Evolutionary conservation across 1,140 invertebrate species (phyloP).

Genomic region (Aphelenchoides avenae): DNA sequence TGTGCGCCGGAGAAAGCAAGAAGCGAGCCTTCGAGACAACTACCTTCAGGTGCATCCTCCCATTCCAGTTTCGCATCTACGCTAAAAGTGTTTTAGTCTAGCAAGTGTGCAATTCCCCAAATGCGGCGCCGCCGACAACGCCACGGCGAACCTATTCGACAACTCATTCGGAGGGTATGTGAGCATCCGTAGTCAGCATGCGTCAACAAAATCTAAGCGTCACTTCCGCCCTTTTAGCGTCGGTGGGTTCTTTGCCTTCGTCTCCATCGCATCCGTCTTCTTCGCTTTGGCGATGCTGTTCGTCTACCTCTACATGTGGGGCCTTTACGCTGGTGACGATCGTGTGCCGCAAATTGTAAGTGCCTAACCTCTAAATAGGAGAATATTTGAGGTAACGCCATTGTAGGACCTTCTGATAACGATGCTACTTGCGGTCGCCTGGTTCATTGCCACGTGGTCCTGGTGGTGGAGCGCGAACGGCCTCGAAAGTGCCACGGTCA

Average conservation of each 20-base stretch:
- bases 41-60: background rate
- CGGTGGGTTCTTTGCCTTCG: conserved; percentile 36
- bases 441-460: conserved; percentile 38
- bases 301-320: conserved; percentile 44
- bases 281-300: conserved; percentile 36
- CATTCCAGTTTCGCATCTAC: background rate
- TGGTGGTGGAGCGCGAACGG: conserved; percentile 30
- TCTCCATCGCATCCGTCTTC: conserved; percentile 39
- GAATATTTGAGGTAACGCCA: conserved; percentile 1
- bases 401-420: conserved; percentile 44
- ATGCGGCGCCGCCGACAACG: conserved; percentile 18
- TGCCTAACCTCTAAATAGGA: conserved; percentile 3
- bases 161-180: conserved; percentile 9
- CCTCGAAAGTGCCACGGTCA: conserved; percentile 26
- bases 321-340: conserved; percentile 36
- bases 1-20: background rate
- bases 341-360: conserved; percentile 35
- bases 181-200: conserved; percentile 9
- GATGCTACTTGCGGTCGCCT: conserved; percentile 31
- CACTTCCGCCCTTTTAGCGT: conserved; percentile 32
- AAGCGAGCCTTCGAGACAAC: background rate
- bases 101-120: conserved; percentile 5
- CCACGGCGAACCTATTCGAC: conserved; percentile 11
- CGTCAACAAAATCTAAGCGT: conserved; percentile 13
- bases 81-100: conserved; percentile 11